Conservation (phyloP, 1,140 invertebrate genomes). For the Brachionus rubens region DNA sequence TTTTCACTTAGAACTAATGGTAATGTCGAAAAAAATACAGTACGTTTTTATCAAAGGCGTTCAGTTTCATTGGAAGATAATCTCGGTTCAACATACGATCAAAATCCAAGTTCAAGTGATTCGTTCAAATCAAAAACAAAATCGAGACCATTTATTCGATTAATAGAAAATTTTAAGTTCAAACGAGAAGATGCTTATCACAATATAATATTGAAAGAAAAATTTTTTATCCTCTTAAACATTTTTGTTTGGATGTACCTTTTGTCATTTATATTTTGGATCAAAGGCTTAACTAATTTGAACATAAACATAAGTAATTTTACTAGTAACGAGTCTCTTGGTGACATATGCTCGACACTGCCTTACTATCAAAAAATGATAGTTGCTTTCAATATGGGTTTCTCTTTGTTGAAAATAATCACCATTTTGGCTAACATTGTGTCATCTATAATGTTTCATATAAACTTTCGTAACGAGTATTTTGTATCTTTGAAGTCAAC, state of each 20-base stretch:
- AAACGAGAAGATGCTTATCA: conserved; percentile 11
- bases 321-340: background rate
- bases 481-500: background rate
- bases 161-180: conserved; percentile 4
- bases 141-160: background rate
- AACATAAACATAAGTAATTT: background rate
- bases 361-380: conserved; percentile 4
- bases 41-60: background rate
- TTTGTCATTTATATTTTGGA: conserved; percentile 41
- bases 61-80: background rate
- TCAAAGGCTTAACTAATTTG: conserved; percentile 3
- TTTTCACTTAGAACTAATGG: no score
- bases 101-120: background rate
- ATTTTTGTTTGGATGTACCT: conserved; percentile 38
- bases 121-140: background rate
- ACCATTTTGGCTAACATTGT: background rate
- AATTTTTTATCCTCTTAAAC: conserved; percentile 3
- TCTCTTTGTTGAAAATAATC: background rate
- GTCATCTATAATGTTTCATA: background rate
- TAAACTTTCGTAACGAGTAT: conserved; percentile 8
- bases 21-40: background rate
- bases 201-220: conserved; percentile 20
- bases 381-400: background rate
- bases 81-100: background rate
- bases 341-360: background rate